Evolutionary conservation across 1,140 invertebrate species (phyloP).

Genomic region (Psix sp.): DNA sequence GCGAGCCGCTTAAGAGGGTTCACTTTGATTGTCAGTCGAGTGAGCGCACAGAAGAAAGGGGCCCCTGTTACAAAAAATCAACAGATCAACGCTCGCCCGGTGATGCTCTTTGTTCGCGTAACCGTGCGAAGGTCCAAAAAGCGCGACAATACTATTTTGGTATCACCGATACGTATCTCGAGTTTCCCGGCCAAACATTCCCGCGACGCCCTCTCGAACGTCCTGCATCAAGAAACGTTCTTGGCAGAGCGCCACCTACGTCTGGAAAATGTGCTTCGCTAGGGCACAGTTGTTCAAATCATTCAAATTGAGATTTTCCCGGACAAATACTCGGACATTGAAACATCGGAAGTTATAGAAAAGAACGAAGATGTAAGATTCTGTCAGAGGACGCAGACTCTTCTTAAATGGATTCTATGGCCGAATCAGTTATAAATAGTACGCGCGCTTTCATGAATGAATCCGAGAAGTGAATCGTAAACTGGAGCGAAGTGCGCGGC

Average conservation of each 20-base stretch:
- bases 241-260: slow-evolving; percentile 48
- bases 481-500: no score
- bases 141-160: slow-evolving; percentile 9
- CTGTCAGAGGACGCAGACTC: no score
- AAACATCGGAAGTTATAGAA: no score
- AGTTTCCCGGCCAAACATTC: slow-evolving; percentile 17
- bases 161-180: slow-evolving; percentile 38
- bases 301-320: no score
- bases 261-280: slow-evolving; percentile 40
- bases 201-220: neutral
- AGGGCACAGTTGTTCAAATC: slow-evolving; percentile 34
- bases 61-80: no score
- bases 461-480: no score
- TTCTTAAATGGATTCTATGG: no score
- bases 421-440: no score
- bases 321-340: no score
- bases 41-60: neutral
- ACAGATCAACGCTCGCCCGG: slow-evolving; percentile 1
- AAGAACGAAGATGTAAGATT: no score
- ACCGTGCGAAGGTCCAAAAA: neutral
- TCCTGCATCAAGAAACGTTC: slow-evolving; percentile 21
- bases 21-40: neutral
- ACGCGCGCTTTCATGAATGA: no score
- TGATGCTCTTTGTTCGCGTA: neutral
- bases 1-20: slow-evolving; percentile 15